Conservation (phyloP, 2,113 vertebrate genomes). For the Phodopus roborovskii region DNA sequence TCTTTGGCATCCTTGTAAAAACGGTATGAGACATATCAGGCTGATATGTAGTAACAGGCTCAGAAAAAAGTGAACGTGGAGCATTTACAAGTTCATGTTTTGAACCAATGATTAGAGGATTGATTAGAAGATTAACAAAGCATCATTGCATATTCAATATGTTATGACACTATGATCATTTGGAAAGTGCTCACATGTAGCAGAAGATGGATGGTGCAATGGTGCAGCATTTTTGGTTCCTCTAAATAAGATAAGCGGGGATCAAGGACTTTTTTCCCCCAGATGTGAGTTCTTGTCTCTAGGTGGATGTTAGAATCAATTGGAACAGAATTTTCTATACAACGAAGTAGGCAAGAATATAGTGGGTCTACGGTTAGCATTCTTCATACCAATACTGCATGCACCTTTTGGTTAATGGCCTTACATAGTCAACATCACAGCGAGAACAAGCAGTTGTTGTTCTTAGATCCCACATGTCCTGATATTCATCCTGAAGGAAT, state of each 20-base stretch:
- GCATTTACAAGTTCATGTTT: neutral
- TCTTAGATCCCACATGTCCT: slow-evolving; percentile 12
- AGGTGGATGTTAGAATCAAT: neutral
- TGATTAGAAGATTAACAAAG: slow-evolving; percentile 17
- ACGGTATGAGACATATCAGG: neutral
- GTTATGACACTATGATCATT: neutral
- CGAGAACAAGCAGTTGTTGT: neutral
- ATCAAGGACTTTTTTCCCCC: neutral
- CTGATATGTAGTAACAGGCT: neutral
- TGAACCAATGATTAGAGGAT: slow-evolving; percentile 29
- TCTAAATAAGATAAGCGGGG: neutral
- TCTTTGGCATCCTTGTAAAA: neutral
- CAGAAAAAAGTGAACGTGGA: neutral
- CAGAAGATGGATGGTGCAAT: neutral
- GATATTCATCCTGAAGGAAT: neutral
- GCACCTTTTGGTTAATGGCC: neutral
- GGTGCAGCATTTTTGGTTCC: neutral
- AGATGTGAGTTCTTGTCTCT: neutral
- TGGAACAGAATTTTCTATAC: neutral
- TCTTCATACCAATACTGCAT: neutral
- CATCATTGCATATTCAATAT: neutral
- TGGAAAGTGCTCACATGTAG: slow-evolving; percentile 37
- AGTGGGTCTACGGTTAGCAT: neutral
- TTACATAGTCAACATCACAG: slow-evolving; percentile 1
- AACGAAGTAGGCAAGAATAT: neutral